Evolutionary conservation across 2,888 invertebrate species (phyloP).

Genomic region (Ditylenchus weischeri): DNA sequence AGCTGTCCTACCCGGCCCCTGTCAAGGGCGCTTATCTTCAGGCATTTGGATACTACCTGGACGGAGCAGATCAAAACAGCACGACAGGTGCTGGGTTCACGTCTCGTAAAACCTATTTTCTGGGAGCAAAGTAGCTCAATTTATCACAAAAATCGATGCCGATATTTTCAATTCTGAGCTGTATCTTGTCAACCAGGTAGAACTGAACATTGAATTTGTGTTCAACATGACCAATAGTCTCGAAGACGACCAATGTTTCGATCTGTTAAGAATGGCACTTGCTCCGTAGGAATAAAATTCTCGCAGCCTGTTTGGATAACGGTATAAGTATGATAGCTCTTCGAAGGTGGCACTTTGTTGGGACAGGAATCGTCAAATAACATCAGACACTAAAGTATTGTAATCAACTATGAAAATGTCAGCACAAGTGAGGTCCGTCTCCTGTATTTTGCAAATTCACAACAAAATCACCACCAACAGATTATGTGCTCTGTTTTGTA

Average conservation of each 20-base stretch:
- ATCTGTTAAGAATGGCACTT: no score
- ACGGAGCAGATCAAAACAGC: slow-evolving; percentile 10
- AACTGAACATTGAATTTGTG: no score
- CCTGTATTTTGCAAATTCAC: no score
- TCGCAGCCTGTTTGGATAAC: no score
- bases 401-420: neutral
- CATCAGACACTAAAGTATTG: neutral
- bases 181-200: no score
- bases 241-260: no score
- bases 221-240: no score
- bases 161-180: neutral
- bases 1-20: slow-evolving; percentile 11
- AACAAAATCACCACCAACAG: no score
- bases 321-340: no score
- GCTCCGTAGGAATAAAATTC: neutral
- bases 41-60: slow-evolving; percentile 21
- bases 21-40: slow-evolving; percentile 16
- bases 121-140: slow-evolving; percentile 5
- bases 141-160: slow-evolving; percentile 9
- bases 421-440: neutral
- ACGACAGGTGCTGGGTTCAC: no score
- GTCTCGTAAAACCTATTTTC: slow-evolving; percentile 1
- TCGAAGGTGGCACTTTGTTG: neutral
- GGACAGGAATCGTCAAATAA: no score
- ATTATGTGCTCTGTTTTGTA: neutral